phyloP scores from a whole-genome alignment of 2,797 vertebrate genomes.

The Malurus leucopterus region DNA sequence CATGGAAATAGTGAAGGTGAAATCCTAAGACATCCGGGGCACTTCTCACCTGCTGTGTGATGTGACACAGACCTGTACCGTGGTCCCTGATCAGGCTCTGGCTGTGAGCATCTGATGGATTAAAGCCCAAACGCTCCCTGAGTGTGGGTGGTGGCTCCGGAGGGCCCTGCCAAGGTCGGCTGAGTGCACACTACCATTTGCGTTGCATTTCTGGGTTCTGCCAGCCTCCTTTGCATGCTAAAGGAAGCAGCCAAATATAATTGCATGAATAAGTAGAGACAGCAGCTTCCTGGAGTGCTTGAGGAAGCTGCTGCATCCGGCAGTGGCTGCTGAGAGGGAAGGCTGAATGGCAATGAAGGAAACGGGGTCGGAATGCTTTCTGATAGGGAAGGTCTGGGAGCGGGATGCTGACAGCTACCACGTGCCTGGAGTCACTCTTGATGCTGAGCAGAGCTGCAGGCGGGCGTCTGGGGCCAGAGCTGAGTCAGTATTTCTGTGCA shows the following conservation, averaged over 20 bases:
- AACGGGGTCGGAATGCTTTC: background rate
- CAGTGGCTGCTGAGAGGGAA: background rate
- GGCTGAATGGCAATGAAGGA: background rate
- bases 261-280: background rate
- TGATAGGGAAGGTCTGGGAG: background rate
- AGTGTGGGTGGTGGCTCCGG: background rate
- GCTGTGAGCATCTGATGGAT: background rate
- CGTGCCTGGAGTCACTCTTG: background rate
- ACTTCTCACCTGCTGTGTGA: accelerated
- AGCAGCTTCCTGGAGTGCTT: background rate
- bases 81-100: background rate
- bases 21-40: no score
- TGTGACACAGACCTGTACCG: accelerated
- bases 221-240: background rate
- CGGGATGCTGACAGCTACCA: background rate
- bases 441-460: background rate
- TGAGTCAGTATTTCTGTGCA: background rate
- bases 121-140: accelerated
- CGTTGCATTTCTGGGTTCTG: background rate
- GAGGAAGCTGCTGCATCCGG: background rate
- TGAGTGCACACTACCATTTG: background rate
- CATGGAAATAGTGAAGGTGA: no score
- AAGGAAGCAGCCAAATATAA: background rate
- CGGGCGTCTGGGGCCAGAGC: background rate
- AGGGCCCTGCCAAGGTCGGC: no score